A percentile compares a stretch with the other conserved stretches of the same genome.
These are phyloP conservation scores for Diceros bicornis DNA, from an alignment of 2,797 vertebrate species.

Conservation along the genomic window DNA sequence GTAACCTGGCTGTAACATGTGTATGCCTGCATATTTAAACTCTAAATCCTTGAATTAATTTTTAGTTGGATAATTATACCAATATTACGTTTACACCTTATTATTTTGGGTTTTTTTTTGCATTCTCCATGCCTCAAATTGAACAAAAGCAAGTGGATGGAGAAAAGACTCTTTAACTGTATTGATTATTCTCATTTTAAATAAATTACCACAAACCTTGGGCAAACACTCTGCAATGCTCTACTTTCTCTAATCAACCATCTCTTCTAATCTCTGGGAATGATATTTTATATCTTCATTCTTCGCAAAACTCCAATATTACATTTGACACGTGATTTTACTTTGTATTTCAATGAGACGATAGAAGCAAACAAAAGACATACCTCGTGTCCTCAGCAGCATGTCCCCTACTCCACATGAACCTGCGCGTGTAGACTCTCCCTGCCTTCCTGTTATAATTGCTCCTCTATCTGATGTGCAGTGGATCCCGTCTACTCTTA, in stretches of 20 bases:
- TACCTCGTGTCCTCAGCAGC: background rate
- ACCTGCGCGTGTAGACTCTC: too few species aligned
- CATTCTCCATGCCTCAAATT: background rate
- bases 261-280: background rate
- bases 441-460: background rate
- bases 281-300: background rate
- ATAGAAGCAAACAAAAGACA: background rate
- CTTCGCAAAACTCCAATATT: background rate
- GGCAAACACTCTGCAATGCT: background rate
- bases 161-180: background rate
- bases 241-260: background rate
- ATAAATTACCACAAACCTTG: background rate
- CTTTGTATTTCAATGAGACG: background rate
- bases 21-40: background rate
- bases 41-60: background rate
- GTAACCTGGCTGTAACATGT: background rate
- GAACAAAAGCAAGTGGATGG: background rate
- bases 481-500: background rate
- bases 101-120: background rate
- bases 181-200: background rate
- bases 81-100: background rate
- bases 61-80: background rate
- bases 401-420: background rate
- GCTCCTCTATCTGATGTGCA: background rate
- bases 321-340: background rate